phyloP scores from a whole-genome alignment of 1,140 invertebrate genomes.

The Ooceraea biroi region DNA sequence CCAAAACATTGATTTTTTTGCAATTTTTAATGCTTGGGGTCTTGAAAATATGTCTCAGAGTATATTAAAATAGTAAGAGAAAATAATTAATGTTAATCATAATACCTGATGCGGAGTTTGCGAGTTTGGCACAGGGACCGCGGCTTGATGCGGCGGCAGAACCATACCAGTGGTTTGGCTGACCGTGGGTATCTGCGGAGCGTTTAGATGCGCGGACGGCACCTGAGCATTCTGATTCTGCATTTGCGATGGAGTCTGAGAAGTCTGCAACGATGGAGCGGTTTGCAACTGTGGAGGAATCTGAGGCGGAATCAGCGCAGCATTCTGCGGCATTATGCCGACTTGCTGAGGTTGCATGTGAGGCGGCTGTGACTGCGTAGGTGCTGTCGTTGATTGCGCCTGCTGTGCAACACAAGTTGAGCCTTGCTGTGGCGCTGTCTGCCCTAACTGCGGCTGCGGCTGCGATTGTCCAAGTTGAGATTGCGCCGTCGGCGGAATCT shows the following conservation, averaged over 20 bases:
- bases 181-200: slow-evolving; percentile 75
- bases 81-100: slow-evolving; percentile 61
- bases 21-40: too few relatives aligned
- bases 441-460: slow-evolving; percentile 68
- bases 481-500: slow-evolving; percentile 63
- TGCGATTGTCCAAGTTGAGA: slow-evolving; percentile 65
- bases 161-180: slow-evolving; percentile 73
- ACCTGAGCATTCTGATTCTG: slow-evolving; percentile 64
- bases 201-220: slow-evolving; percentile 62
- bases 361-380: neutral
- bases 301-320: slow-evolving; percentile 75
- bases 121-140: slow-evolving; percentile 71
- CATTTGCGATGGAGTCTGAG: slow-evolving; percentile 60
- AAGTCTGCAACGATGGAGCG: slow-evolving; percentile 78
- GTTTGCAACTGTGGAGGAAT: slow-evolving; percentile 78
- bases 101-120: slow-evolving; percentile 77
- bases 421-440: slow-evolving; percentile 63
- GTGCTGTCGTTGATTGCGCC: too few relatives aligned
- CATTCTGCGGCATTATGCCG: slow-evolving; percentile 77
- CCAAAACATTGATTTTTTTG: too few relatives aligned
- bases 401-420: slow-evolving; percentile 76
- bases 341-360: slow-evolving; percentile 77
- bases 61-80: too few relatives aligned
- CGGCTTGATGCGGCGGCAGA: slow-evolving; percentile 69
- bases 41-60: too few relatives aligned